A percentile compares a stretch with the other conserved stretches of the same genome.
Evolutionary conservation across 2,113 vertebrate species (phyloP).

Genomic region (Toxostoma redivivum): DNA sequence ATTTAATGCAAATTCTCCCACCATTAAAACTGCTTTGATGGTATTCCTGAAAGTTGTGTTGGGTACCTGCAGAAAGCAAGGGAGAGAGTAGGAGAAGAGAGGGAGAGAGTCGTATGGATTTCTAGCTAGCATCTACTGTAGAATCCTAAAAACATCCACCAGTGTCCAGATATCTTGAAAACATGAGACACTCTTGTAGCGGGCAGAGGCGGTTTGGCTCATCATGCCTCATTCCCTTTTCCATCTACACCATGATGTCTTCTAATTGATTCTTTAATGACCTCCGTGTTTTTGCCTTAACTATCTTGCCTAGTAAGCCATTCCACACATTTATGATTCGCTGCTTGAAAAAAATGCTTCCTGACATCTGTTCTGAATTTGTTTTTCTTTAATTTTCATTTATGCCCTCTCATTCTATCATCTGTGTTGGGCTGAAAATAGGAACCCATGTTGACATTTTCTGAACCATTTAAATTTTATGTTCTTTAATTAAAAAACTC

Average conservation of each 20-base stretch:
- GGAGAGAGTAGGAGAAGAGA: not conserved
- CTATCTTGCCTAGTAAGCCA: conserved; percentile 69
- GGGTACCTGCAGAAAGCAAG: not conserved
- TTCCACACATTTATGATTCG: conserved; percentile 72
- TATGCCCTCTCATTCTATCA: conserved; percentile 77
- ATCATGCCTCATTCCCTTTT: conserved; percentile 2
- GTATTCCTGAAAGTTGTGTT: not conserved
- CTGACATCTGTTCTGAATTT: conserved; percentile 80
- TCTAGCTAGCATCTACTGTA: not conserved
- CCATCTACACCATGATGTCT: conserved; percentile 51
- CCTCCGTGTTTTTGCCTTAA: conserved; percentile 58
- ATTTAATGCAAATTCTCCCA: not conserved
- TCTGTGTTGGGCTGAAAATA: conserved; percentile 79
- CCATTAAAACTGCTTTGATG: not conserved
- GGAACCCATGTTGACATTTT: conserved; percentile 80
- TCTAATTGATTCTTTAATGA: conserved; percentile 69
- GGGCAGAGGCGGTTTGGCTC: not conserved
- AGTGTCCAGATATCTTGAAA: not conserved
- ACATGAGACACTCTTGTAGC: not conserved
- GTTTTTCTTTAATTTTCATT: conserved; percentile 81
- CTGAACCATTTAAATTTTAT: conserved; percentile 75
- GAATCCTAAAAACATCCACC: not conserved
- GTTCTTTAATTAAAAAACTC: conserved; percentile 75
- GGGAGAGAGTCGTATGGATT: not conserved
- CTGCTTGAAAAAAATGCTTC: conserved; percentile 67